Evolutionary conservation across 1,140 invertebrate species (phyloP).

Genomic region (Ephestia elutella): DNA sequence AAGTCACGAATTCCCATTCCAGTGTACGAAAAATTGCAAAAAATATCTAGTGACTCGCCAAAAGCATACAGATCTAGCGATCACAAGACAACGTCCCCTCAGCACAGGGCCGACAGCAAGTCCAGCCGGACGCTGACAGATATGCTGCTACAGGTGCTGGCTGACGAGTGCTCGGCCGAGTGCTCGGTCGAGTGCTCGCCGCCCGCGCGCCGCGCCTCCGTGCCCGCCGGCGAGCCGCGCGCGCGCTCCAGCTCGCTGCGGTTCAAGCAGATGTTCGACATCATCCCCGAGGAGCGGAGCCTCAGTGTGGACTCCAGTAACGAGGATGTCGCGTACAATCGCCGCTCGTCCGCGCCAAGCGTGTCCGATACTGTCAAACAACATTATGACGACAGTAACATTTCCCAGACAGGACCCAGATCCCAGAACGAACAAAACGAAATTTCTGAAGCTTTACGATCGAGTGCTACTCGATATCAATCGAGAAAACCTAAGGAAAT

Average conservation of each 20-base stretch:
- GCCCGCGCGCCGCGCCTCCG: conserved; percentile 37
- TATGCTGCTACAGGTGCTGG: conserved; percentile 31
- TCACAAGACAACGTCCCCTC: not conserved
- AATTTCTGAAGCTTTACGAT: not conserved
- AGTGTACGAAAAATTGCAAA: conserved; percentile 48
- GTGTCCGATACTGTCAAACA: conserved; percentile 18
- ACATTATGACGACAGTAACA: not conserved
- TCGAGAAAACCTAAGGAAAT: conserved; percentile 21
- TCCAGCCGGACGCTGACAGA: conserved; percentile 31
- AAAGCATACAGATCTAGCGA: conserved; percentile 18
- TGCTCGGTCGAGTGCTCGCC: too few species aligned
- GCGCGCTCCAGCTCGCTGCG: conserved; percentile 53
- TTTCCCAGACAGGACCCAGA: too few species aligned
- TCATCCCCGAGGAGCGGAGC: conserved; percentile 72
- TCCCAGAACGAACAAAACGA: not conserved
- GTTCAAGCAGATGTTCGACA: conserved; percentile 67
- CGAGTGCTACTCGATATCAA: not conserved
- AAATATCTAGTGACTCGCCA: conserved; percentile 26
- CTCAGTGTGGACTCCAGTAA: conserved; percentile 65
- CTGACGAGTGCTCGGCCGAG: not conserved
- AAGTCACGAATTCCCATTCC: conserved; percentile 66
- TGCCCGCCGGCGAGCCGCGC: conserved; percentile 40
- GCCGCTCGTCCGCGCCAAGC: conserved; percentile 45
- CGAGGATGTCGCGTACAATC: conserved; percentile 38
- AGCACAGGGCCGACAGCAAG: conserved; percentile 10